phyloP scores from a whole-genome alignment of 2,888 invertebrate species.

The Branchipolynoe longqiensis region DNA sequence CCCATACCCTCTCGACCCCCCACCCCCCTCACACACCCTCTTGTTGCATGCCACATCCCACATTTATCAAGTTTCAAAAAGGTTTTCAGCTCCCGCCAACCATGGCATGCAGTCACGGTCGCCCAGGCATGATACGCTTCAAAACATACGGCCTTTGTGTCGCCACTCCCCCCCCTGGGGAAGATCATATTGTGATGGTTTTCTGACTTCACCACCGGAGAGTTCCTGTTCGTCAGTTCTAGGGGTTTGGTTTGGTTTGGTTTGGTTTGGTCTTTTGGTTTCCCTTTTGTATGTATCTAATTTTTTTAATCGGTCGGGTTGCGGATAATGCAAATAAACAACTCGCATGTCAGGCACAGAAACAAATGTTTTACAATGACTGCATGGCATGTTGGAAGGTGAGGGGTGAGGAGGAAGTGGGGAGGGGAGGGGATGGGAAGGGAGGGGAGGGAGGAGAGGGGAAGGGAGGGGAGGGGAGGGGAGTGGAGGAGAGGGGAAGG shows the following conservation, averaged over 20 bases:
- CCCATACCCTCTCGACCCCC: too few species aligned
- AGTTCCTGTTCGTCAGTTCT: conserved; percentile 7
- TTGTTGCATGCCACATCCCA: conserved; percentile 23
- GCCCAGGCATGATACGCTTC: conserved; percentile 44
- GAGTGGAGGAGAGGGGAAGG: too few species aligned
- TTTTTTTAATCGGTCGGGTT: conserved; percentile 37
- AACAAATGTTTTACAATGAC: conserved; percentile 44
- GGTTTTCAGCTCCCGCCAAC: conserved; percentile 12
- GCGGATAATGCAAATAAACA: conserved; percentile 30
- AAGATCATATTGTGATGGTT: conserved; percentile 41
- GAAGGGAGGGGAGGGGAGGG: too few species aligned
- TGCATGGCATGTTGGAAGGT: conserved; percentile 28
- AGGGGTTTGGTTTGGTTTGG: too few species aligned
- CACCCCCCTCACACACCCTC: too few species aligned
- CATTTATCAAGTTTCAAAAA: conserved; percentile 55
- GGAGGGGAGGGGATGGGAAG: too few species aligned
- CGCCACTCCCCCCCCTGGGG: background rate
- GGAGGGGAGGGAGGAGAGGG: too few species aligned
- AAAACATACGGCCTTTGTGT: conserved; percentile 49
- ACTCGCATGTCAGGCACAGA: conserved; percentile 27
- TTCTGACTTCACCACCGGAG: conserved; percentile 40
- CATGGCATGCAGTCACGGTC: conserved; percentile 48
- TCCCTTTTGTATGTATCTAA: too few species aligned
- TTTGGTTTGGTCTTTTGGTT: too few species aligned
- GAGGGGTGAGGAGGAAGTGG: too few species aligned